These are phyloP conservation scores for Megalops cyprinoides DNA, from an alignment of 2,797 vertebrate genomes.

Conservation along the genomic window DNA sequence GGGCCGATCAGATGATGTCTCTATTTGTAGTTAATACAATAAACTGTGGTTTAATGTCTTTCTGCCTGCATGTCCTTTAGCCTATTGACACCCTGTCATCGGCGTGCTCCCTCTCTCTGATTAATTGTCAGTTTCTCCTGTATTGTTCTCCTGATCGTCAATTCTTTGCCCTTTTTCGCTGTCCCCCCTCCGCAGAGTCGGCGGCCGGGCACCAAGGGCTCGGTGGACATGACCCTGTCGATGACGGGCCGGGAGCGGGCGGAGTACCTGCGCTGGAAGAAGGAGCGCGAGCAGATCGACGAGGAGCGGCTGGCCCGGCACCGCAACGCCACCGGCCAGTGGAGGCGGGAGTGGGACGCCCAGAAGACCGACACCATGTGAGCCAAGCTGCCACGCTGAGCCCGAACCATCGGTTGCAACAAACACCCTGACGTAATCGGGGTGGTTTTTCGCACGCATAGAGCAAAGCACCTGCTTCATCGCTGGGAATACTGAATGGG, in stretches of 20 bases:
- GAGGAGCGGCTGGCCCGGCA: conserved; percentile 88
- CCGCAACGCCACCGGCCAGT: conserved; percentile 89
- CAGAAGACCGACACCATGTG: conserved; percentile 87
- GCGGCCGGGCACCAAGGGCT: conserved; percentile 61
- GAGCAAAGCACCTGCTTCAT: too few species aligned
- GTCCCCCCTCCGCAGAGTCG: conserved; percentile 56
- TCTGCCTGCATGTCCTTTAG: too few species aligned
- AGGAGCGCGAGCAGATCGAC: conserved; percentile 89
- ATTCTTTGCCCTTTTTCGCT: not conserved
- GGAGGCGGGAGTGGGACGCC: conserved; percentile 91
- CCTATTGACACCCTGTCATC: too few species aligned
- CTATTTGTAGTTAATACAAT: too few species aligned
- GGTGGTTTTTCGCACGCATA: too few species aligned
- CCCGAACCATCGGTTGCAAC: not conserved
- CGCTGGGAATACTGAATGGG: too few species aligned
- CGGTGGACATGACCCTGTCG: conserved; percentile 87
- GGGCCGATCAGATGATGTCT: too few species aligned
- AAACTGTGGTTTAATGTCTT: too few species aligned
- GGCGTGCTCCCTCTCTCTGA: too few species aligned
- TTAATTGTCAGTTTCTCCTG: too few species aligned
- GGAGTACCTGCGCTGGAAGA: conserved; percentile 92
- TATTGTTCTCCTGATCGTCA: not conserved
- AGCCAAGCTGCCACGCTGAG: conserved; percentile 34
- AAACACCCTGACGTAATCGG: not conserved
- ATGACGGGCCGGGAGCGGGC: conserved; percentile 92